phyloP scores from a whole-genome alignment of 2,797 vertebrate species.

The Pantherophis alleghaniensis region DNA sequence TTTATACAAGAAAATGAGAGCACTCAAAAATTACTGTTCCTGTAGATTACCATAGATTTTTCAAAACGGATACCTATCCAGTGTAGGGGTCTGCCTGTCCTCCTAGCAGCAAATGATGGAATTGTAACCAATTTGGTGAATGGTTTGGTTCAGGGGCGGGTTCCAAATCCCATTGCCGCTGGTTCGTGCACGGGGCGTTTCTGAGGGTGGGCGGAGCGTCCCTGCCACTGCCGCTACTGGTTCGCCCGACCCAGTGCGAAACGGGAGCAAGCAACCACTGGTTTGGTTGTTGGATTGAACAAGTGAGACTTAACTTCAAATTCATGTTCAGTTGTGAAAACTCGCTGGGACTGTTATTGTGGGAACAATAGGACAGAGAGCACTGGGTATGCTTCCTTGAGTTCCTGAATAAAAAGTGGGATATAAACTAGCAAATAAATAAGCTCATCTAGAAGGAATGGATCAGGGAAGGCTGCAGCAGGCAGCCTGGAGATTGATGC shows the following conservation, averaged over 20 bases:
- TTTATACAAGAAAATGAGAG: not conserved
- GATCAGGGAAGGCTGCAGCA: not conserved
- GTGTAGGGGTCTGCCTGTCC: not conserved
- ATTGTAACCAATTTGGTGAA: not conserved
- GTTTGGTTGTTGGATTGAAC: not conserved
- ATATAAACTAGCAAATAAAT: not conserved
- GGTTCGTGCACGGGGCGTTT: too few relatives aligned
- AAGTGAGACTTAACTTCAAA: not conserved
- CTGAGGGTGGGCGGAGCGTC: too few relatives aligned
- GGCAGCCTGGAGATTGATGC: not conserved
- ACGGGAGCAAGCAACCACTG: not conserved
- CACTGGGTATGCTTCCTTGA: not conserved
- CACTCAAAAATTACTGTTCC: not conserved
- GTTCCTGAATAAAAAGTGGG: not conserved
- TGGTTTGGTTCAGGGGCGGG: not conserved
- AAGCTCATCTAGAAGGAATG: not conserved
- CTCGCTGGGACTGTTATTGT: not conserved
- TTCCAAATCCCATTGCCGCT: too few relatives aligned
- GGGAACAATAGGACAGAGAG: not conserved
- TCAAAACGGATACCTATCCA: not conserved
- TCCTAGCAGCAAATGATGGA: not conserved
- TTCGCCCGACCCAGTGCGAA: too few relatives aligned
- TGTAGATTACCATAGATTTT: not conserved
- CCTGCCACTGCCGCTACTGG: too few relatives aligned
- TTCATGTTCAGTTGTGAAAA: not conserved